phyloP scores from a whole-genome alignment of 2,113 vertebrate species.

The Phocoena phocoena region DNA sequence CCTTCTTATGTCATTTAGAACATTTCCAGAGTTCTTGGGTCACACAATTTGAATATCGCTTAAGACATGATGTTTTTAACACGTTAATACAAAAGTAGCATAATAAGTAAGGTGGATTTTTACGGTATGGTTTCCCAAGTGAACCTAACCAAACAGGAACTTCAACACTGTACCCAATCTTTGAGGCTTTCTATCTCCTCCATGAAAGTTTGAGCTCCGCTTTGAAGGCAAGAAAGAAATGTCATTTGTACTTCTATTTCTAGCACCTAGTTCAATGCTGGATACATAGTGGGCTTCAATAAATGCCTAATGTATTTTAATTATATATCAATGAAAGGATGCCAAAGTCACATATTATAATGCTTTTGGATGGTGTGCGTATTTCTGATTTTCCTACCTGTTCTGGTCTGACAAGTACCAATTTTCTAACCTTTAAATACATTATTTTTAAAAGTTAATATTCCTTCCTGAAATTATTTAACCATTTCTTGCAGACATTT shows the following conservation, averaged over 20 bases:
- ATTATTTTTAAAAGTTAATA: conserved; percentile 66
- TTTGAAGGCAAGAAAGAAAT: conserved; percentile 52
- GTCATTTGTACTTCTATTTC: conserved; percentile 59
- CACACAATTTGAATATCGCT: not conserved
- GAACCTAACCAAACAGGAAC: not conserved
- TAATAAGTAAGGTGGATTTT: not conserved
- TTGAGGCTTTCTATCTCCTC: conserved; percentile 22
- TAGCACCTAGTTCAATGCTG: conserved; percentile 34
- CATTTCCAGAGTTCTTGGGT: not conserved
- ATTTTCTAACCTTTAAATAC: conserved; percentile 64
- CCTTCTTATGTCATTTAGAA: not conserved
- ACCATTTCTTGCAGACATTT: conserved; percentile 40
- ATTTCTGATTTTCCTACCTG: conserved; percentile 42
- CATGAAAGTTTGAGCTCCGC: conserved; percentile 27
- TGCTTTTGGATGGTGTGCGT: not conserved
- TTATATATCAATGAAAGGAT: conserved; percentile 47
- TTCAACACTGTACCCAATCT: not conserved
- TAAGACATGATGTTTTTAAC: not conserved
- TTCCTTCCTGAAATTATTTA: conserved; percentile 55
- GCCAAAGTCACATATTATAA: conserved; percentile 45
- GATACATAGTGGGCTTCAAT: conserved; percentile 43
- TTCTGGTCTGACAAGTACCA: conserved; percentile 64
- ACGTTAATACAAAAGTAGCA: not conserved
- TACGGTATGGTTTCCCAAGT: not conserved
- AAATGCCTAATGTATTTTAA: conserved; percentile 67